Evolutionary conservation across 2,888 invertebrate genomes (phyloP).

Genomic region (Standfussiana lucernea): DNA sequence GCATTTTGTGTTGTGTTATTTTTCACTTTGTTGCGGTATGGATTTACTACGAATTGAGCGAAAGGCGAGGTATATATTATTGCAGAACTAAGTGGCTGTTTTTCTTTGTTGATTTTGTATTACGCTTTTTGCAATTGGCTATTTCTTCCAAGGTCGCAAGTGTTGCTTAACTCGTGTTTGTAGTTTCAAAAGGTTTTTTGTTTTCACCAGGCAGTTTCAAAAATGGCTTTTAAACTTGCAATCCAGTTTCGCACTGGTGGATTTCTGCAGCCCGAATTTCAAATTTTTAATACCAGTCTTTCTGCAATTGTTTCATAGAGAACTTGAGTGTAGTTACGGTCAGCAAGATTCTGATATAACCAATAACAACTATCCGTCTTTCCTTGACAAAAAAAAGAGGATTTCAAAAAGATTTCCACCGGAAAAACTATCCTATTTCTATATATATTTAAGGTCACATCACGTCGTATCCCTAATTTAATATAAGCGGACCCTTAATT

Average conservation of each 20-base stretch:
- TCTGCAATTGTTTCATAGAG: neutral
- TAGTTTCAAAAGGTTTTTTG: neutral
- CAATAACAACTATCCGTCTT: neutral
- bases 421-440: conserved; percentile 12
- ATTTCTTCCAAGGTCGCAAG: no score
- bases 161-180: neutral
- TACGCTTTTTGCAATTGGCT: neutral
- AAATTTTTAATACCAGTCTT: neutral
- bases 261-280: neutral
- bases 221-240: no score
- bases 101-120: neutral
- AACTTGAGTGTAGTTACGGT: neutral
- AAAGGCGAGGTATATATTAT: neutral
- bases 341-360: no score
- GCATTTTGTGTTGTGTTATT: conserved; percentile 14
- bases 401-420: neutral
- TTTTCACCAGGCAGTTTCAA: neutral
- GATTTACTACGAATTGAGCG: neutral
- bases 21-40: neutral
- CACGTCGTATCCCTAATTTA: conserved; percentile 39
- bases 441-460: conserved; percentile 6
- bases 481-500: conserved; percentile 54
- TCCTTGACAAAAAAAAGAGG: neutral
- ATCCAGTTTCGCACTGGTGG: neutral
- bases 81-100: neutral